Evolutionary conservation across 1,140 invertebrate genomes (phyloP).

Genomic region (Ephestia elutella): DNA sequence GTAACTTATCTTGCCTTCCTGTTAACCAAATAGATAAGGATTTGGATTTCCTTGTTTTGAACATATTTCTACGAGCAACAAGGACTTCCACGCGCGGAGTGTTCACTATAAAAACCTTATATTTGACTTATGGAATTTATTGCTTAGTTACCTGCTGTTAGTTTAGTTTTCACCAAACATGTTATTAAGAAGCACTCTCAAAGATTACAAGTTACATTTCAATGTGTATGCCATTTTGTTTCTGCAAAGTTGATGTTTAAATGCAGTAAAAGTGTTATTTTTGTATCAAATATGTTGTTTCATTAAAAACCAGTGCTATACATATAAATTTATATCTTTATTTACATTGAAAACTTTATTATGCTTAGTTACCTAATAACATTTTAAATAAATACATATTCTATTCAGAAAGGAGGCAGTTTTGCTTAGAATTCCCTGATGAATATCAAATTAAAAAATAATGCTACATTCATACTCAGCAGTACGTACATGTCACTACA

Average conservation of each 20-base stretch:
- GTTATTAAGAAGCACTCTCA: not conserved
- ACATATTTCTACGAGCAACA: too few relatives aligned
- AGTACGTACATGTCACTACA: too few relatives aligned
- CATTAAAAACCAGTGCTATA: not conserved
- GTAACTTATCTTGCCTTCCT: too few relatives aligned
- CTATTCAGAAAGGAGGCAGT: not conserved
- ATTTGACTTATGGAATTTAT: too few relatives aligned
- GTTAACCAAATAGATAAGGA: too few relatives aligned
- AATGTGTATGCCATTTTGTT: not conserved
- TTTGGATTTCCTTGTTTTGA: too few relatives aligned
- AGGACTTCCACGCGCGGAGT: too few relatives aligned
- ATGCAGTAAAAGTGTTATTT: constrained; percentile 12
- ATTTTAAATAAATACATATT: constrained; percentile 1
- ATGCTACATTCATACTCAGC: not conserved
- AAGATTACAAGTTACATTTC: not conserved
- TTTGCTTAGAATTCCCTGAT: not conserved
- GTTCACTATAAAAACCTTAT: too few relatives aligned
- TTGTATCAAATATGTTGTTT: constrained; percentile 3
- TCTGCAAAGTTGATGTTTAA: constrained; percentile 5
- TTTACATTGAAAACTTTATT: not conserved
- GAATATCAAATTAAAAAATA: not conserved
- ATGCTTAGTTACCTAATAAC: not conserved
- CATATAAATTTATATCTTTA: not conserved
- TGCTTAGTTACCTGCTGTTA: too few relatives aligned
- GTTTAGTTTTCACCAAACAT: too few relatives aligned